Evolutionary conservation across 2,113 vertebrate genomes (phyloP), one percentile per base, ranked within the genome.

Genomic region (Thamnophis sirtalis): DNA sequence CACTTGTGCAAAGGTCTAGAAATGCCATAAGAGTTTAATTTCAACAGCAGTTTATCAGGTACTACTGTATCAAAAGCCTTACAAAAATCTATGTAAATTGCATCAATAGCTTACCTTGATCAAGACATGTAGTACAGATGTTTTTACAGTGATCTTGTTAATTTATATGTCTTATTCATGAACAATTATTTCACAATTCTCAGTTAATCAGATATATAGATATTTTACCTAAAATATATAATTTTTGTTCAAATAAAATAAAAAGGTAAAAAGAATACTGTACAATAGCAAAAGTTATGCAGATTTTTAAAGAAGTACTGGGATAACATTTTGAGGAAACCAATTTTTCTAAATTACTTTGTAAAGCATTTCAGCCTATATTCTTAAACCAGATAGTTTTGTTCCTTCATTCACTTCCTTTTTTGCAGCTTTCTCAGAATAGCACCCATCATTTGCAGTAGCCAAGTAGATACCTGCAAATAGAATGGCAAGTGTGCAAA

Each of bases 101-200:
- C 50, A 51, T 51, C 9, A 51, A 51, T 9, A 51, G 50, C 50
- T 51, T 51, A 51, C 50, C 50, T 51, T 51, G 50, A 10, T 51
- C 50, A 51, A 51, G 9, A 51, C 9, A 10, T 51, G 50, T 51
- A 51, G 50, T 51, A 8, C 50, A 51, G 8, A 51, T 51, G 50
- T 51, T 51, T 51, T 51, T 51, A 9, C 9, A 51, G 50, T 51
- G 50, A 10, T 51, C 38, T 56, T 96, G 43, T 56, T 96, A 38
- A 26, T 68, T 22, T 56, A n/a, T 90, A 94, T 94, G 93, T 89
- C 93, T 93, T 94, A 93, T 94, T 95, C 92, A 90, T 26, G 5
- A 89, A 94, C 95, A 95, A 92, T 92, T 33, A 87, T 84, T 95
- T 96, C 95, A 63, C 91, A 95, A 92, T 50, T 80, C 56, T 95